Evolutionary conservation across 2,797 vertebrate genomes (phyloP), one percentile per base, ranked within the genome.

Genomic region (Smutsia gigantea): DNA sequence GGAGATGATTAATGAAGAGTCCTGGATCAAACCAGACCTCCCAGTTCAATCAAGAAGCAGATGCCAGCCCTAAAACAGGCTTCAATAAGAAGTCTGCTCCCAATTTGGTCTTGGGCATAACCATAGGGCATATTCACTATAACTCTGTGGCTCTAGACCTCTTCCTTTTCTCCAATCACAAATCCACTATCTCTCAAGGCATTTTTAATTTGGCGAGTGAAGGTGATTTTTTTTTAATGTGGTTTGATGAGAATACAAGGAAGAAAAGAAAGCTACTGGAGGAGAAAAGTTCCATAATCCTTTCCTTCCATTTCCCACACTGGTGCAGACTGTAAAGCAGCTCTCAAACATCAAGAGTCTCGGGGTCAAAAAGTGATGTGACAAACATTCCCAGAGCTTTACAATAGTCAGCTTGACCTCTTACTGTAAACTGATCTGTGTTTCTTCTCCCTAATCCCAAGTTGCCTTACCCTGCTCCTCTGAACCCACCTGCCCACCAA

Each of bases 181-280:
- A 78, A 42, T 64, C 27, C 59, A 64, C 66, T 46, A 27, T 55
- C 27, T 75, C 34, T 75, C 63, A 96, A 57, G 34, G 53, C 27
- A 66, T 23, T 34, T 4, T 84, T 91, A 57, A 29, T 77, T 81
- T 90, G 51, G 55, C 21, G 39, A 87, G 37, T 55, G 27, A 86
- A 88, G 83, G 11, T 23, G 39, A 66, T 34, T 63, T 89, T 61
- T 37, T 72, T 31, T 17, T 86, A 83, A 77, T 31, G 39, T 94
- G 59, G 46, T 74, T 46, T 89, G 31, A 71, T 34, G 10, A 85
- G 18, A 92, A 63, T 29, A 59, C 39, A 92, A 74, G 42, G 71
- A 92, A 86, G 15, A 81, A 49, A 82, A 87, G 51, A 95, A 84
- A 93, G 51, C 46, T 85, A 94, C 42, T 61, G 93, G 64, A 69